Evolutionary conservation across 2,797 vertebrate species (phyloP).

Genomic region (Periparus ater): DNA sequence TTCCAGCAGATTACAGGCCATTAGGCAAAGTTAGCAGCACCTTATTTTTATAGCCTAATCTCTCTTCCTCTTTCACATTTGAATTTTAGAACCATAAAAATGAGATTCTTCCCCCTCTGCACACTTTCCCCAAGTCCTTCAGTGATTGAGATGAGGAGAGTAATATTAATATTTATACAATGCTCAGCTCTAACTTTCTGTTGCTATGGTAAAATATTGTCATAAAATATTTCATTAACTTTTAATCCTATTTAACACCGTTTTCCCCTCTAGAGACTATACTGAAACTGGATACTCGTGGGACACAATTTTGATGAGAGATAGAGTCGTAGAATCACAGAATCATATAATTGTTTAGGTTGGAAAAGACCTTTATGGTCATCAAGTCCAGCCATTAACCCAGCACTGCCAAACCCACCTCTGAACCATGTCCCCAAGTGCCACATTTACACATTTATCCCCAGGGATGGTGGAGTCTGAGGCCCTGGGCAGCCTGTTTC

Average conservation of each 20-base stretch:
- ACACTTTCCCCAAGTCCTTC: background rate
- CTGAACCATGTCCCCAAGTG: background rate
- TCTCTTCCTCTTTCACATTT: slow-evolving; percentile 49
- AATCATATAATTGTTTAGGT: background rate
- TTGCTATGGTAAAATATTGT: slow-evolving; percentile 59
- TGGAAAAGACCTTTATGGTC: background rate
- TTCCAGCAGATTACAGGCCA: slow-evolving; percentile 64
- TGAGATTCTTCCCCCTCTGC: slow-evolving; percentile 36
- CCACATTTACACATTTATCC: background rate
- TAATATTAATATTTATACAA: slow-evolving; percentile 68
- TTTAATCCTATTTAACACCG: slow-evolving; percentile 58
- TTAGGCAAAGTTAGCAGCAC: slow-evolving; percentile 68
- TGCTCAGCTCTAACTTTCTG: slow-evolving; percentile 44
- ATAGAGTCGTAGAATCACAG: background rate
- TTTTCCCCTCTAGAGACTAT: background rate
- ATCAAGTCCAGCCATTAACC: background rate
- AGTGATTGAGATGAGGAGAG: slow-evolving; percentile 43
- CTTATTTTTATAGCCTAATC: slow-evolving; percentile 71
- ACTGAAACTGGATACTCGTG: background rate
- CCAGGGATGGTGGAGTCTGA: no score
- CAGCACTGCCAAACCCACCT: background rate
- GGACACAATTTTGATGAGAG: slow-evolving; percentile 15
- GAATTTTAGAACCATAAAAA: slow-evolving; percentile 67
- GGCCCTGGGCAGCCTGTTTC: background rate
- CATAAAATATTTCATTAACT: slow-evolving; percentile 74